Evolutionary conservation across 2,888 invertebrate species (phyloP).

Genomic region (Metopia argyrocephala): DNA sequence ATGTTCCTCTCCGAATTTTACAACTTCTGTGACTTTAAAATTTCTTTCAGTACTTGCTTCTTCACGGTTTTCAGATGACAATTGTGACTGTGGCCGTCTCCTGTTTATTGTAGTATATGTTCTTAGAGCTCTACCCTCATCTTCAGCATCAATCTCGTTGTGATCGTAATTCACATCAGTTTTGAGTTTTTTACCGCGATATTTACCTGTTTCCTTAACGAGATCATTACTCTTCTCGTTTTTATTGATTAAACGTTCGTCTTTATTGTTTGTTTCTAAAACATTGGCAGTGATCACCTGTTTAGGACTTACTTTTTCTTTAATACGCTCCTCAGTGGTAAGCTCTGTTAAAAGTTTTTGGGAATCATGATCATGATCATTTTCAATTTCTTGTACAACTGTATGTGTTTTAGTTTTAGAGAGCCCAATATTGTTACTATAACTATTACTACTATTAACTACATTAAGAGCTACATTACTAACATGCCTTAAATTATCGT

Average conservation of each 20-base stretch:
- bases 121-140: slow-evolving; percentile 20
- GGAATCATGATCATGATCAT: slow-evolving; percentile 28
- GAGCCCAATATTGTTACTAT: neutral
- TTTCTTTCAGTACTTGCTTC: neutral
- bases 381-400: slow-evolving; percentile 7
- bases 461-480: slow-evolving; percentile 66
- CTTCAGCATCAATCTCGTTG: neutral
- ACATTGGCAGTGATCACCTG: slow-evolving; percentile 7
- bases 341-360: slow-evolving; percentile 1
- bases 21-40: slow-evolving; percentile 2
- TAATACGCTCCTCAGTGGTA: slow-evolving; percentile 4
- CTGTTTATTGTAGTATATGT: slow-evolving; percentile 30
- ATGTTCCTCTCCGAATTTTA: neutral
- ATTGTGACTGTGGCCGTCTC: neutral
- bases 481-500: slow-evolving; percentile 70
- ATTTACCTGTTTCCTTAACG: slow-evolving; percentile 60
- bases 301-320: slow-evolving; percentile 26
- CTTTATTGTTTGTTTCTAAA: slow-evolving; percentile 22
- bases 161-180: neutral
- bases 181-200: slow-evolving; percentile 70
- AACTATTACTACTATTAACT: slow-evolving; percentile 66
- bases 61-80: neutral
- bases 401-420: slow-evolving; percentile 27
- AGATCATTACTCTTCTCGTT: slow-evolving; percentile 64
- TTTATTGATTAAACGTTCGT: slow-evolving; percentile 54